Conservation (phyloP, 2,797 vertebrate genomes). For the Sebastes umbrosus region DNA sequence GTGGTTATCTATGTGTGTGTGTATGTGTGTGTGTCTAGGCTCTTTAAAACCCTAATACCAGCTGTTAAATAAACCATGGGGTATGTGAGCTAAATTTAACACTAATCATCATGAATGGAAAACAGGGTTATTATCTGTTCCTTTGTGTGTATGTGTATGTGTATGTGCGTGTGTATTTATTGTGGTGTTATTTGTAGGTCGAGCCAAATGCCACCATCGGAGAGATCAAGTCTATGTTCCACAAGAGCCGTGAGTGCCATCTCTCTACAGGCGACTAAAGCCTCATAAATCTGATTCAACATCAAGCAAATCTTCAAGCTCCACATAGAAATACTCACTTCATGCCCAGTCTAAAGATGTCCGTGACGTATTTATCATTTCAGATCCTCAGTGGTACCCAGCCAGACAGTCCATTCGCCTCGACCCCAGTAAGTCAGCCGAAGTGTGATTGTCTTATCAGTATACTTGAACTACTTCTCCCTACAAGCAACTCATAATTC, state of each 20-base stretch:
- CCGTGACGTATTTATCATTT: slow-evolving; percentile 24
- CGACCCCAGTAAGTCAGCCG: slow-evolving; percentile 89
- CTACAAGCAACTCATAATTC: neutral
- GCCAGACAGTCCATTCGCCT: slow-evolving; percentile 94
- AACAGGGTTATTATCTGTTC: slow-evolving; percentile 47
- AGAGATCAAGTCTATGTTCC: slow-evolving; percentile 96
- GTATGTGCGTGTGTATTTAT: slow-evolving; percentile 32
- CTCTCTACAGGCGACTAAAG: neutral
- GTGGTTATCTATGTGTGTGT: neutral
- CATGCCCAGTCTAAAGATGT: neutral
- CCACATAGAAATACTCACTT: neutral
- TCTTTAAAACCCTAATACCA: slow-evolving; percentile 63
- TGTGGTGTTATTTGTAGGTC: slow-evolving; percentile 82
- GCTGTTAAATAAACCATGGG: slow-evolving; percentile 65
- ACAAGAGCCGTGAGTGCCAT: slow-evolving; percentile 89
- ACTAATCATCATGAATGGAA: slow-evolving; percentile 63
- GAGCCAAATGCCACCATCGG: slow-evolving; percentile 94
- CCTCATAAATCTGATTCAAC: slow-evolving; percentile 1
- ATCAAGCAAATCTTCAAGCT: neutral
- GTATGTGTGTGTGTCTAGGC: neutral
- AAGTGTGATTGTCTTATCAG: neutral
- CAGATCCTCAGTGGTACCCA: slow-evolving; percentile 96
- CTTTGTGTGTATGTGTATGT: slow-evolving; percentile 17
- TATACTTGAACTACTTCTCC: neutral
- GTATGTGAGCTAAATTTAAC: slow-evolving; percentile 76